These are phyloP conservation scores for Rhagonycha lutea DNA, from an alignment of 2,888 invertebrate genomes.

Conservation along the genomic window DNA sequence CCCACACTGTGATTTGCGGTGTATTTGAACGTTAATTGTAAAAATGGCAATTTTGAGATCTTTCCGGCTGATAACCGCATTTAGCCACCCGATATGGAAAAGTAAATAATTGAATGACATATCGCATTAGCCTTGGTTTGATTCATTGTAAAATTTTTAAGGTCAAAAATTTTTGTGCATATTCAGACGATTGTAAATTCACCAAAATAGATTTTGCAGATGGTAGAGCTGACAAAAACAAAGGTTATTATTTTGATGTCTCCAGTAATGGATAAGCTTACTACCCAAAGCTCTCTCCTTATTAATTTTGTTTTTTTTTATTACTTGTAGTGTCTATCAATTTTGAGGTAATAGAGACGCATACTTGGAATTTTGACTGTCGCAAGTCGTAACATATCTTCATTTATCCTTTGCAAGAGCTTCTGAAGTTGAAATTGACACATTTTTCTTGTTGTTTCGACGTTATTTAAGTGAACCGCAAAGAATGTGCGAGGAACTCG, in stretches of 20 bases:
- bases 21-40: neutral
- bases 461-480: neutral
- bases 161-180: constrained; percentile 8
- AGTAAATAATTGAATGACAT: neutral
- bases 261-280: neutral
- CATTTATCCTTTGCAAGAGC: neutral
- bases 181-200: constrained; percentile 23
- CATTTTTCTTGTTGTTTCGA: neutral
- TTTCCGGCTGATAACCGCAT: neutral
- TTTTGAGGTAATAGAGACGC: neutral
- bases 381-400: neutral
- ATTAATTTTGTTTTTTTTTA: neutral
- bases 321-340: neutral
- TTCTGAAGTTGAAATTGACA: neutral
- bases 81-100: neutral
- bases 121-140: neutral
- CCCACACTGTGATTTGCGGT: neutral
- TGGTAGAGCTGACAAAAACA: constrained; percentile 4
- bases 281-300: neutral
- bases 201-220: constrained; percentile 20
- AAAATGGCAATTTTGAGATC: neutral
- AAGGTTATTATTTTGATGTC: neutral
- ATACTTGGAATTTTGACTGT: neutral
- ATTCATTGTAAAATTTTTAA: neutral
- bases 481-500: neutral